phyloP scores from a whole-genome alignment of 2,113 vertebrate species.

The Toxotes jaculatrix region DNA sequence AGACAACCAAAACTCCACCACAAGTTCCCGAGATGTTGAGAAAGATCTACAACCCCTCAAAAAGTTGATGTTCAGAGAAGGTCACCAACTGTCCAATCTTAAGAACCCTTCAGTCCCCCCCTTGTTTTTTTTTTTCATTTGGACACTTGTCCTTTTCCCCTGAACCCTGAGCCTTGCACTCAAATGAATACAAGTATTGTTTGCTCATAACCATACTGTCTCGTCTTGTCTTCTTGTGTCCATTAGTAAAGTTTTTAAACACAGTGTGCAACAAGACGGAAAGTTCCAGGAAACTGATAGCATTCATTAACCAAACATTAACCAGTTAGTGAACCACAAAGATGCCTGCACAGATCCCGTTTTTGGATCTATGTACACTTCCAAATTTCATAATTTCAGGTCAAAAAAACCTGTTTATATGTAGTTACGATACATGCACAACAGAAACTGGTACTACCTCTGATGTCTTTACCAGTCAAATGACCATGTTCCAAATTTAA shows the following conservation, averaged over 20 bases:
- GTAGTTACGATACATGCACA: neutral
- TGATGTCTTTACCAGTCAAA: neutral
- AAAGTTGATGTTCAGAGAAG: neutral
- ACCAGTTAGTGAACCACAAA: neutral
- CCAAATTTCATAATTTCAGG: neutral
- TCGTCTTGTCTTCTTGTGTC: neutral
- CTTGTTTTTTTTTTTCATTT: neutral
- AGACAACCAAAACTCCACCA: neutral
- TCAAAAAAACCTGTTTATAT: too few species aligned
- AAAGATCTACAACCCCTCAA: neutral
- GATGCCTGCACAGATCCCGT: neutral
- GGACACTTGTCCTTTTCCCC: neutral
- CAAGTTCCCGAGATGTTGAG: neutral
- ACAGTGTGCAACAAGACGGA: neutral
- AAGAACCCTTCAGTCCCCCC: neutral
- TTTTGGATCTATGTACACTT: neutral
- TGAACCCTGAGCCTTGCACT: slow-evolving; percentile 1
- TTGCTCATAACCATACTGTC: neutral
- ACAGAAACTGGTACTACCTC: neutral
- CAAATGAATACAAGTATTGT: slow-evolving; percentile 31
- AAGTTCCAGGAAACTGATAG: neutral
- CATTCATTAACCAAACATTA: neutral
- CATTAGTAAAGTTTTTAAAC: neutral
- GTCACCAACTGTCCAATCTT: neutral
- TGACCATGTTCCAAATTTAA: too few species aligned